Evolutionary conservation across 1,140 invertebrate genomes (phyloP).

Genomic region (Nephila pilipes): DNA sequence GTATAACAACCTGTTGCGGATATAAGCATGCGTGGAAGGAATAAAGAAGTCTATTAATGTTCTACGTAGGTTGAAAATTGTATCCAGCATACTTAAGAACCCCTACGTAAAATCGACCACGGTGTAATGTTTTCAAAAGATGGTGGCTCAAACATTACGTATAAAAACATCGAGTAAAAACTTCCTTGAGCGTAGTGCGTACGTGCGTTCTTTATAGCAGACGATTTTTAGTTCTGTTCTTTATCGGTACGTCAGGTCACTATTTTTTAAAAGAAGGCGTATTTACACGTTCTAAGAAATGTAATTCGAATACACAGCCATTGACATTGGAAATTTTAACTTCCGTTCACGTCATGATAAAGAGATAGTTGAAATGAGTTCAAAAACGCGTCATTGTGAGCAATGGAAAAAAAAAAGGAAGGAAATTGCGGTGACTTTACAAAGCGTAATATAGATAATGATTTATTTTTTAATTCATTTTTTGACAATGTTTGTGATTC

Average conservation of each 20-base stretch:
- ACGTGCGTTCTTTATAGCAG: not conserved
- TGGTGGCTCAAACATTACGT: not conserved
- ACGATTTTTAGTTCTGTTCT: not conserved
- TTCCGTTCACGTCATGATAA: slow-evolving; percentile 12
- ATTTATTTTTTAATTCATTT: not conserved
- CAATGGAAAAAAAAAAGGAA: not conserved
- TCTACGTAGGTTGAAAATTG: not conserved
- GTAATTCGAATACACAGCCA: not conserved
- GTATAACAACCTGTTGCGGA: not conserved
- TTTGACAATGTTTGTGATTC: not conserved
- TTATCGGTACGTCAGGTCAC: not conserved
- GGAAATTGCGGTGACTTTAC: not conserved
- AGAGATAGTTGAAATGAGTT: slow-evolving; percentile 1
- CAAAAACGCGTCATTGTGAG: not conserved
- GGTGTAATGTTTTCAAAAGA: not conserved
- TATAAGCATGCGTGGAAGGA: not conserved
- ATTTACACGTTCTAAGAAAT: not conserved
- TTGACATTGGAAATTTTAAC: slow-evolving; percentile 11
- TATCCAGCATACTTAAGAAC: not conserved
- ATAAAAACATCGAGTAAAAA: not conserved
- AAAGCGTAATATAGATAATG: not conserved
- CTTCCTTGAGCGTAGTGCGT: not conserved
- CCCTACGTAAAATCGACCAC: not conserved
- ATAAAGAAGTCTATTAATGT: slow-evolving; percentile 5
- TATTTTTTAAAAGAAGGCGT: slow-evolving; percentile 16